Percentiles rank a stretch among this genome's conserved stretches.
Conservation (phyloP, 2,888 invertebrate species). For the Temnothorax unifasciatus region DNA sequence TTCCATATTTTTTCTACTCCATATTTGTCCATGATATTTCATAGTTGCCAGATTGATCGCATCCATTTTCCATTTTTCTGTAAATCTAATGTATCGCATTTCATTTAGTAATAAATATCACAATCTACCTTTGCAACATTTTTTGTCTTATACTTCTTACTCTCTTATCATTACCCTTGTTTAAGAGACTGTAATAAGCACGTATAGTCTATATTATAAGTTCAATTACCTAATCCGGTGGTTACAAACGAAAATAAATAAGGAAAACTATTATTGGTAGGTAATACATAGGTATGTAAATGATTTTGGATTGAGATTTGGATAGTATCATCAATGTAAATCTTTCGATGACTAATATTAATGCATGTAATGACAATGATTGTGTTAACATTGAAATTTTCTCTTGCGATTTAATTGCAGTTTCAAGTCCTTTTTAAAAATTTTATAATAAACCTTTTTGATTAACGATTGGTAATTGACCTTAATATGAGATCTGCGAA, state of each 20-base stretch:
- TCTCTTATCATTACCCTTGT: constrained; percentile 70
- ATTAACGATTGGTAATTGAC: not conserved
- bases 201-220: constrained; percentile 54
- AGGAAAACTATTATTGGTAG: constrained; percentile 75
- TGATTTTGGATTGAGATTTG: constrained; percentile 52
- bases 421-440: constrained; percentile 25
- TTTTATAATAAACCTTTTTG: constrained; percentile 26
- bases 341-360: constrained; percentile 58
- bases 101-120: constrained; percentile 78
- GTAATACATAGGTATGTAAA: constrained; percentile 80
- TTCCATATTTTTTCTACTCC: constrained; percentile 24
- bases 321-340: constrained; percentile 45
- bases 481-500: constrained; percentile 31
- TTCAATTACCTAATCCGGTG: constrained; percentile 65
- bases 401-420: constrained; percentile 39
- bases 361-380: constrained; percentile 48
- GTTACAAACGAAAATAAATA: constrained; percentile 69
- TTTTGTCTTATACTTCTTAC: constrained; percentile 70
- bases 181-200: constrained; percentile 64
- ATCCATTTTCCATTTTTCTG: constrained; percentile 70
- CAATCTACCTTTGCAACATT: constrained; percentile 70
- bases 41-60: constrained; percentile 53
- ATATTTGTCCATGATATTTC: constrained; percentile 56
- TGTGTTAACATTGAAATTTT: constrained; percentile 38
- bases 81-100: constrained; percentile 76